Evolutionary conservation across 2,888 invertebrate species (phyloP).

Genomic region (Amiota communis): DNA sequence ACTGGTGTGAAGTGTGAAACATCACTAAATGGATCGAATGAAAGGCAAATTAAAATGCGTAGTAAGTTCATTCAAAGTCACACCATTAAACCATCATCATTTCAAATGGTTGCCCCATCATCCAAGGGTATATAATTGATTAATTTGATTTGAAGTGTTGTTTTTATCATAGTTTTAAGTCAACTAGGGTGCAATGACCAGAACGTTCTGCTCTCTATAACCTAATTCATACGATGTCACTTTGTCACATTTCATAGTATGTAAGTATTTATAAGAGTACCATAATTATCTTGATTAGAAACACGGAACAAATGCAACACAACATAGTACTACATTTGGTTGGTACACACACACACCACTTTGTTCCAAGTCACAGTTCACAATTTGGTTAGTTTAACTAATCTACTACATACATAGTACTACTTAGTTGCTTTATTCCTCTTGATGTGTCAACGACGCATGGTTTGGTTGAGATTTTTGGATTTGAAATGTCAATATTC

Average conservation of each 20-base stretch:
- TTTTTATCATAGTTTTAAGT: not conserved
- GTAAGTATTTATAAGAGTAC: not conserved
- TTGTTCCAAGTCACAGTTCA: too few species aligned
- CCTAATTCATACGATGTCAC: slow-evolving; percentile 4
- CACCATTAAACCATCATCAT: too few species aligned
- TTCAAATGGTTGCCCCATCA: too few species aligned
- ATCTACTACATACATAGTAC: too few species aligned
- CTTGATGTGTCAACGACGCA: too few species aligned
- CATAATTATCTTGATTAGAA: slow-evolving; percentile 19
- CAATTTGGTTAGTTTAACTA: too few species aligned
- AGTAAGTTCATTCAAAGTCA: too few species aligned
- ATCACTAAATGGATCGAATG: too few species aligned
- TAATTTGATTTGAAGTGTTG: slow-evolving; percentile 2
- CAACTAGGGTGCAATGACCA: slow-evolving; percentile 15
- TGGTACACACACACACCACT: too few species aligned
- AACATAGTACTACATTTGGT: slow-evolving; percentile 28
- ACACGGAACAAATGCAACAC: slow-evolving; percentile 23
- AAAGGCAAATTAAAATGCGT: too few species aligned
- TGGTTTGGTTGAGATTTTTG: not conserved
- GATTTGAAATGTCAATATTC: not conserved
- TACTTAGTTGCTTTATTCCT: too few species aligned
- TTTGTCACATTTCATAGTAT: not conserved
- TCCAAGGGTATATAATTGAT: not conserved
- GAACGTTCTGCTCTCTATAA: slow-evolving; percentile 5
- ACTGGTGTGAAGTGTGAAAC: too few species aligned